Conservation (phyloP, 1,140 invertebrate species). For the Drosophila malerkotliana region DNA sequence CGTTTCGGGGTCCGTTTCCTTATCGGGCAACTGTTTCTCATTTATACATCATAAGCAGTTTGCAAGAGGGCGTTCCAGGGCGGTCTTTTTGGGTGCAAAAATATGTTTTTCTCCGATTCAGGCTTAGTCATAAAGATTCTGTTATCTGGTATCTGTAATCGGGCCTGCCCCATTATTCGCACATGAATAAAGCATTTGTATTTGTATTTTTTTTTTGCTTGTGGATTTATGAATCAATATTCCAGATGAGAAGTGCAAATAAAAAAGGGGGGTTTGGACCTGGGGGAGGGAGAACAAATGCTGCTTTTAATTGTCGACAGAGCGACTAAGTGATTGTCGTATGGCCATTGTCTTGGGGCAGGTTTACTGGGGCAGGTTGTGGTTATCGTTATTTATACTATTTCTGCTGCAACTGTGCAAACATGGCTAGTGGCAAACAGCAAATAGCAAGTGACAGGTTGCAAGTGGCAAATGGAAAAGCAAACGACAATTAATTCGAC, state of each 20-base stretch:
- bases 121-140: conserved; percentile 33
- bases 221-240: conserved; percentile 12
- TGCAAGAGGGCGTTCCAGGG: conserved; percentile 33
- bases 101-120: conserved; percentile 36
- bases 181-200: conserved; percentile 23
- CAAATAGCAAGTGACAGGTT: conserved; percentile 46
- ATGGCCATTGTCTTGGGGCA: conserved; percentile 28
- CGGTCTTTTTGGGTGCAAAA: conserved; percentile 22
- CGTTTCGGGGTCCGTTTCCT: conserved; percentile 37
- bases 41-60: conserved; percentile 66
- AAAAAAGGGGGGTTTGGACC: not conserved
- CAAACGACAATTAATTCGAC: conserved; percentile 69
- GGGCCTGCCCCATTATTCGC: conserved; percentile 16
- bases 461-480: conserved; percentile 40
- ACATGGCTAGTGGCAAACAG: conserved; percentile 40
- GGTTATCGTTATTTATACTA: conserved; percentile 17
- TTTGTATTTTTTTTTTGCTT: conserved; percentile 2
- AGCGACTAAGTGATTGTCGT: conserved; percentile 25
- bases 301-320: conserved; percentile 13
- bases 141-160: conserved; percentile 45
- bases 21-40: conserved; percentile 41
- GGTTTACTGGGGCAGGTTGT: conserved; percentile 19
- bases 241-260: not conserved
- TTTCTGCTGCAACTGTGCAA: conserved; percentile 43
- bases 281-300: not conserved